Base-by-base conservation (phyloP, 2,888 invertebrate species). In the Deilephila elpenor region DNA sequence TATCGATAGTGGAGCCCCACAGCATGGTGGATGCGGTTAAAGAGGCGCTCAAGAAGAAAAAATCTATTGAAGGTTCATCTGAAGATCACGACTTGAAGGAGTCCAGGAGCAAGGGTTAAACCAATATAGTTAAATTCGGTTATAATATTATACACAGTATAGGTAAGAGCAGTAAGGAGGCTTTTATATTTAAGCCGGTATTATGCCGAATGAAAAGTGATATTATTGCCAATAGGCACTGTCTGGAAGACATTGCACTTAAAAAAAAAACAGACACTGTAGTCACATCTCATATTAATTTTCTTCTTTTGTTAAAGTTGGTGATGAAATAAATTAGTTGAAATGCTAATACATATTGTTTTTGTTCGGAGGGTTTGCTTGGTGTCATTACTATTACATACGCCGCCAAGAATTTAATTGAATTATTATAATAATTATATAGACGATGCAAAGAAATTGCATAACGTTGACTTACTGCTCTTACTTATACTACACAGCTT, bases 11-110 rank as follows among this genome's bases (percentile, higher is more conserved):
- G 53, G 96, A 96, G 79, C 95, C 96, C 8, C 90, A 95, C 67
- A 91, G 95, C 75, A 83, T 96, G 79, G 94, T 96, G 79, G 95
- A 96, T 77, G 95, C 96, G 7, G 95, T 97, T 76, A 95, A 95
- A 80, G 93, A 95, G 84, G 96, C 96, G 29, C 87, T 97, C 75
- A 93, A 89, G 82, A 93, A 95, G 79, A 94, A 95, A 91, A 93
- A 94, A 78, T 82, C 90, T 60, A 83, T 91, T 29, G 86, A 87
- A 60, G 85, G 86, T 1, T 73, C 80, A 0, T 71, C 87, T 0
- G 91, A 92, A 25, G 91, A 91, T 11, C 91, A 91, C 59, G 86
- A 82, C n/a, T 74, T 92, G 51, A 92, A 93, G 78, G 86, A 94
- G 84, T 86, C 93, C 76, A 83, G 94, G 74, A 93, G 89, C 88